Conservation (phyloP, 2,113 vertebrate genomes). For the Lagopus leucura region DNA sequence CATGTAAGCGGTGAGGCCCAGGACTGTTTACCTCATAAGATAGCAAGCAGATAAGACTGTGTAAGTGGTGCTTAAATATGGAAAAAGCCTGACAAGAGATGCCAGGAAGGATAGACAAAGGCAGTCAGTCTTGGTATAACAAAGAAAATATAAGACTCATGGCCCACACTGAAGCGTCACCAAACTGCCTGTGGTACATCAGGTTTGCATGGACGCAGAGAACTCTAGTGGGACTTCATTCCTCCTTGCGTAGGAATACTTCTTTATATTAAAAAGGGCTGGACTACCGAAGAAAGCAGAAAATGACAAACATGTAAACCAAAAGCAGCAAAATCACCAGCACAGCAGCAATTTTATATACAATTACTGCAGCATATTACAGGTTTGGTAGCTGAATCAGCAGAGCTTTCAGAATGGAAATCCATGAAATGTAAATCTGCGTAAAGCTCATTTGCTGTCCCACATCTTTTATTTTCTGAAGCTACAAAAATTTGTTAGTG, state of each 20-base stretch:
- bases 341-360: slow-evolving; percentile 35
- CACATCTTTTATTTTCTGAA: neutral
- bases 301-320: slow-evolving; percentile 30
- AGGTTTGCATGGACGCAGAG: neutral
- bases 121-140: neutral
- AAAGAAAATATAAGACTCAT: neutral
- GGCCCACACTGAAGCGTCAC: neutral
- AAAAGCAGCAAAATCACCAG: slow-evolving; percentile 27
- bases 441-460: neutral
- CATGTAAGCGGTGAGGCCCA: neutral
- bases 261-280: neutral
- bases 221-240: neutral
- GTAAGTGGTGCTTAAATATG: neutral
- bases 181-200: neutral
- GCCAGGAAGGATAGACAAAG: neutral
- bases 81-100: neutral
- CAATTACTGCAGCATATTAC: slow-evolving; percentile 47
- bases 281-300: slow-evolving; percentile 28
- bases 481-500: neutral
- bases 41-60: neutral
- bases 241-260: neutral
- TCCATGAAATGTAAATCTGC: neutral
- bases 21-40: neutral
- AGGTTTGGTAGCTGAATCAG: slow-evolving; percentile 60
- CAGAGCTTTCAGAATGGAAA: slow-evolving; percentile 43